A percentile compares a stretch with the other conserved stretches of the same genome.
These are phyloP conservation scores for Cryptosula pallasiana DNA, from an alignment of 2,888 invertebrate species.

Conservation along the genomic window DNA sequence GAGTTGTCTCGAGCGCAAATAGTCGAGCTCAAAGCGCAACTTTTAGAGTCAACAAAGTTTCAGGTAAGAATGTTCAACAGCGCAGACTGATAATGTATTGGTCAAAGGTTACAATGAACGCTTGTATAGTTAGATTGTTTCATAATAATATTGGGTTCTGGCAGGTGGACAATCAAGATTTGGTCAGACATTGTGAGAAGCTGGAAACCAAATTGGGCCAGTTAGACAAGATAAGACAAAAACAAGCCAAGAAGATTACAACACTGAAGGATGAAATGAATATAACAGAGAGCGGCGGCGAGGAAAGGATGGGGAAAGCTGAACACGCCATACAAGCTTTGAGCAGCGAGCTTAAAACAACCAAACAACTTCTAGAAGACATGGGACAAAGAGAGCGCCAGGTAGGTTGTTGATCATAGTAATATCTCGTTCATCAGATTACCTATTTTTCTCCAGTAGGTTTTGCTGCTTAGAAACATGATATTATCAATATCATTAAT, in stretches of 20 bases:
- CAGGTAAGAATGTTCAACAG: slow-evolving; percentile 41
- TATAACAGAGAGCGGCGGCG: slow-evolving; percentile 31
- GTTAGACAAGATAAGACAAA: slow-evolving; percentile 45
- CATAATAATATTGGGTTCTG: neutral
- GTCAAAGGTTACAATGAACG: no score
- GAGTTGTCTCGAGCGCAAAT: slow-evolving; percentile 75
- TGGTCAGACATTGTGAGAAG: slow-evolving; percentile 45
- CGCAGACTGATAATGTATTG: no score
- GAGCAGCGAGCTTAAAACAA: slow-evolving; percentile 50
- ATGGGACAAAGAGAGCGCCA: slow-evolving; percentile 48
- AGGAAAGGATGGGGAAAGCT: slow-evolving; percentile 40
- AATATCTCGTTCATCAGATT: no score
- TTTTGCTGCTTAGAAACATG: no score
- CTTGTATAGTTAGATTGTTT: no score
- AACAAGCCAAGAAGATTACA: slow-evolving; percentile 49
- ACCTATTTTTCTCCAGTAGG: no score
- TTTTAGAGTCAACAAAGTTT: slow-evolving; percentile 47
- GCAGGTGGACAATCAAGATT: slow-evolving; percentile 33
- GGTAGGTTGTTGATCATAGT: no score
- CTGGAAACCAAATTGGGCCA: slow-evolving; percentile 45
- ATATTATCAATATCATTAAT: no score
- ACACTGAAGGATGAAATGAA: slow-evolving; percentile 41
- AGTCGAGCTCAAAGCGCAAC: slow-evolving; percentile 70
- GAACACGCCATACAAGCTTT: slow-evolving; percentile 51
- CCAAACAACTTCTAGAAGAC: slow-evolving; percentile 45